phyloP scores from a whole-genome alignment of 2,113 vertebrate species.

The Sphaerodactylus townsendi region DNA sequence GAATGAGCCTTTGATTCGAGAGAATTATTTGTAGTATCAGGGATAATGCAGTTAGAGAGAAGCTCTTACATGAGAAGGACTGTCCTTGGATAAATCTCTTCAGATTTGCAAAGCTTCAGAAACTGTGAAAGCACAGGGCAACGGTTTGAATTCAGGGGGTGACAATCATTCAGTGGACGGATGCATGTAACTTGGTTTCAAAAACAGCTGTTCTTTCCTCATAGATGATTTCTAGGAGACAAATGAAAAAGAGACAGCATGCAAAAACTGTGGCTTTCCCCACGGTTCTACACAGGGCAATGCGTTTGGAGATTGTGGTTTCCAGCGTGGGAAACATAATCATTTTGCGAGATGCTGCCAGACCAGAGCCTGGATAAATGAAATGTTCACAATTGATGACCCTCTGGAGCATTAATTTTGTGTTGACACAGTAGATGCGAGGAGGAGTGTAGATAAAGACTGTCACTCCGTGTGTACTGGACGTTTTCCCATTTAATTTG shows the following conservation, averaged over 20 bases:
- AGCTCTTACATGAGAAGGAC: background rate
- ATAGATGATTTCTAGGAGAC: background rate
- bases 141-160: background rate
- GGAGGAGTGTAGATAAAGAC: too few species aligned
- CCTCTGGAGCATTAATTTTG: background rate
- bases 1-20: too few species aligned
- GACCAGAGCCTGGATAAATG: background rate
- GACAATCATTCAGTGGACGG: too few species aligned
- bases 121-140: background rate
- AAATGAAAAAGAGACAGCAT: background rate
- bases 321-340: background rate
- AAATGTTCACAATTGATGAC: background rate
- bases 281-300: background rate
- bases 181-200: background rate
- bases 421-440: background rate
- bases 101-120: background rate
- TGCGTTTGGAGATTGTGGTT: background rate
- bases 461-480: background rate
- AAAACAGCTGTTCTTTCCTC: background rate
- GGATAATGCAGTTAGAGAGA: background rate
- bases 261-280: background rate
- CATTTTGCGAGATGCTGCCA: too few species aligned
- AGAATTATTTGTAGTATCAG: too few species aligned
- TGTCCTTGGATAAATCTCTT: too few species aligned
- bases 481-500: background rate